Conservation (phyloP, 2,888 invertebrate species). For the Lottia scabra region DNA sequence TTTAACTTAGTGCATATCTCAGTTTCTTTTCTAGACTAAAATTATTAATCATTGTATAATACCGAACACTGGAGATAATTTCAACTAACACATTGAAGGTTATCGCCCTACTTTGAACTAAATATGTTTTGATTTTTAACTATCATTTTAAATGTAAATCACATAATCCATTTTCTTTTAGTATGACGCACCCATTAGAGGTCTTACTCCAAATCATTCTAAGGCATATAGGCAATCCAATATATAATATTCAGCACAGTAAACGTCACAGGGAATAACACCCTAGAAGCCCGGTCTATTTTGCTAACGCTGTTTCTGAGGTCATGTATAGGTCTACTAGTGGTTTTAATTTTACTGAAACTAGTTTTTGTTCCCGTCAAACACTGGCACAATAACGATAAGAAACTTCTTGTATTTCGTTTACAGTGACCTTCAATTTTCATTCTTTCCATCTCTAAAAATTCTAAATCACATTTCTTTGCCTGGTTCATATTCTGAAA, state of each 20-base stretch:
- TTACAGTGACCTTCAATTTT: not conserved
- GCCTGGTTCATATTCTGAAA: not conserved
- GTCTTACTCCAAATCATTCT: not conserved
- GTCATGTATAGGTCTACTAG: not conserved
- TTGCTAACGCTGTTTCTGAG: conserved; percentile 80
- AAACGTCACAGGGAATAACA: conserved; percentile 88
- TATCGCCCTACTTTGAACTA: too few species aligned
- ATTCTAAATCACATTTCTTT: not conserved
- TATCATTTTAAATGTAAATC: too few species aligned
- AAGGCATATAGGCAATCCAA: conserved; percentile 73
- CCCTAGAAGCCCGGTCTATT: conserved; percentile 83
- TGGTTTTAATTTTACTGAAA: not conserved
- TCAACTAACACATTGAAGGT: too few species aligned
- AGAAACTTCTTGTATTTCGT: not conserved
- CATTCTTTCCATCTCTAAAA: conserved; percentile 1
- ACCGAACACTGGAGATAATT: too few species aligned
- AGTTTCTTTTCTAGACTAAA: too few species aligned
- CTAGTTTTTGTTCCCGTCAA: not conserved
- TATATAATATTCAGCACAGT: conserved; percentile 88
- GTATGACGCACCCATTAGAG: too few species aligned
- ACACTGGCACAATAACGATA: not conserved
- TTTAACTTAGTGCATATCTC: too few species aligned
- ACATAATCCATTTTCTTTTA: too few species aligned
- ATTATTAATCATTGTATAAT: too few species aligned
- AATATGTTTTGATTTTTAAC: too few species aligned